These are phyloP conservation scores for Paramormyrops kingsleyae DNA, from an alignment of 2,113 vertebrate species.

Conservation along the genomic window DNA sequence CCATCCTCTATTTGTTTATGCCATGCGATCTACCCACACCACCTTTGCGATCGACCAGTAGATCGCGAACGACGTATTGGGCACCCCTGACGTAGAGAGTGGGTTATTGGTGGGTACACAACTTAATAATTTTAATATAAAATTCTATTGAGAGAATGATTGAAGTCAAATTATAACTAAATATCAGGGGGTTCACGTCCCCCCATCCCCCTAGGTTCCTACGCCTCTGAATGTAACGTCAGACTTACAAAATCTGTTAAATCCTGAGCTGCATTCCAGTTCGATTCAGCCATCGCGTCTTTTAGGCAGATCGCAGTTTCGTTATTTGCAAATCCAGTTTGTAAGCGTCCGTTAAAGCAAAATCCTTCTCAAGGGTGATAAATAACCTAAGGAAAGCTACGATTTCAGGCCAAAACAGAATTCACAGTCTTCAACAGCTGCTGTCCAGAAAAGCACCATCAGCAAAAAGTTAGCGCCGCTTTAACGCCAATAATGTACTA, in stretches of 20 bases:
- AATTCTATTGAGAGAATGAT: neutral
- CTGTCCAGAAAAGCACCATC: neutral
- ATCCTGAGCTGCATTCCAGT: conserved; percentile 37
- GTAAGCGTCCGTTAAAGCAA: neutral
- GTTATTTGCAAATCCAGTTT: neutral
- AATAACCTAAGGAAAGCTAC: neutral
- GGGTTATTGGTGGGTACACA: neutral
- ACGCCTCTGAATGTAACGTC: neutral
- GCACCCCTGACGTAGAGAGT: neutral
- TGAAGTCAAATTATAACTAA: neutral
- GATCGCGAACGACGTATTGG: too few relatives aligned
- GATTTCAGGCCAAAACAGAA: neutral
- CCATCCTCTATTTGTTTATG: too few relatives aligned
- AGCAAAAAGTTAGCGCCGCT: neutral
- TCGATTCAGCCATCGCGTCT: conserved; percentile 45
- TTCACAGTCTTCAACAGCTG: neutral
- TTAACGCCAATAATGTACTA: neutral
- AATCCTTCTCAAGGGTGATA: neutral
- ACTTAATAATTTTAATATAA: neutral
- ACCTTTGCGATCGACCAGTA: too few relatives aligned
- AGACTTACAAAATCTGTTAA: conserved; percentile 48
- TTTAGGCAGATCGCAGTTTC: neutral
- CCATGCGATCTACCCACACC: too few relatives aligned
- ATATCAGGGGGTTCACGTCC: neutral
- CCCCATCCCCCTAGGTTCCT: neutral